phyloP scores from a whole-genome alignment of 2,113 vertebrate genomes.

The Rhinichthys klamathensis region DNA sequence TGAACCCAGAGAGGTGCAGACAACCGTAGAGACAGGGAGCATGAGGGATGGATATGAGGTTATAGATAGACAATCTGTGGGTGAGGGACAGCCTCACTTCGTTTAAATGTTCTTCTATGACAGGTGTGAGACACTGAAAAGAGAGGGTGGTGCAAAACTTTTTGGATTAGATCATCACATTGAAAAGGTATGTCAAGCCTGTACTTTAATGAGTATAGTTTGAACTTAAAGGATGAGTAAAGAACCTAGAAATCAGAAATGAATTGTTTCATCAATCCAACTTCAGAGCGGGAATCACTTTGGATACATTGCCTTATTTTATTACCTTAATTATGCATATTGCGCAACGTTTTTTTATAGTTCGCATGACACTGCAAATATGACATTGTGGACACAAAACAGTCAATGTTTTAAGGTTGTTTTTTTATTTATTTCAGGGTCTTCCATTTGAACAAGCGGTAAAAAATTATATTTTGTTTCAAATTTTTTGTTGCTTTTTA shows the following conservation, averaged over 20 bases:
- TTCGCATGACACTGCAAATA: not conserved
- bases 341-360: not conserved
- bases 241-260: not conserved
- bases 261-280: not conserved
- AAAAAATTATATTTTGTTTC: not conserved
- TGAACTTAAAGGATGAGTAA: not conserved
- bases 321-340: not conserved
- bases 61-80: constrained; percentile 51
- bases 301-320: not conserved
- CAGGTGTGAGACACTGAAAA: not conserved
- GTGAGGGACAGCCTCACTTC: constrained; percentile 23
- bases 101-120: constrained; percentile 3
- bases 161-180: not conserved
- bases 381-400: not conserved
- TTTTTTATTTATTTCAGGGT: not conserved
- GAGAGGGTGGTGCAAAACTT: not conserved
- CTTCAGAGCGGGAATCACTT: not conserved
- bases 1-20: constrained; percentile 53
- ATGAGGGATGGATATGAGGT: constrained; percentile 52
- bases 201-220: not conserved
- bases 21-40: constrained; percentile 48
- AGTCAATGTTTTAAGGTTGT: not conserved
- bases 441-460: not conserved
- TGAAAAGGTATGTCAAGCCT: constrained; percentile 8
- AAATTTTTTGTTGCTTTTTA: not conserved